These are phyloP conservation scores for Apotomis betuletana DNA, from an alignment of 2,888 invertebrate genomes.

Conservation along the genomic window DNA sequence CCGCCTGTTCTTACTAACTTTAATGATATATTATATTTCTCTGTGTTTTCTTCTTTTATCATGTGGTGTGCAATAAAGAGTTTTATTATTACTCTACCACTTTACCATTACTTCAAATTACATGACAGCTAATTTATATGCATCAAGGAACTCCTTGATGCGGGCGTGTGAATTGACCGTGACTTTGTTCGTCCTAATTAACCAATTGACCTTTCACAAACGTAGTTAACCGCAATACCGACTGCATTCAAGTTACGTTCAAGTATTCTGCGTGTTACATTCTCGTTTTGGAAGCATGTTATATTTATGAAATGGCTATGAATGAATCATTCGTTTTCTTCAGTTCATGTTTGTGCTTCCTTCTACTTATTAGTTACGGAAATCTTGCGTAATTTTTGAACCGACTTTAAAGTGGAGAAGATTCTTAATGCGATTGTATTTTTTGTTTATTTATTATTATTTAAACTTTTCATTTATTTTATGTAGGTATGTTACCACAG, in stretches of 20 bases:
- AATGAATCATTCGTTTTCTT: neutral
- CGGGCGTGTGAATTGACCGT: conserved; percentile 13
- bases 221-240: neutral
- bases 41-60: too few species aligned
- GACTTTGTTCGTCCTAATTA: conserved; percentile 24
- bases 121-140: neutral
- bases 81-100: too few species aligned
- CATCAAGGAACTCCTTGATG: neutral
- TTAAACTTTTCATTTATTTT: too few species aligned
- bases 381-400: too few species aligned
- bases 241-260: neutral
- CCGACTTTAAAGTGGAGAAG: too few species aligned
- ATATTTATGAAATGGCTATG: neutral
- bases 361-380: neutral
- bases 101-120: neutral
- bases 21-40: too few species aligned
- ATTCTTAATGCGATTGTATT: too few species aligned
- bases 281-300: neutral
- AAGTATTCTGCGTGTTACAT: neutral
- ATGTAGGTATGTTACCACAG: too few species aligned
- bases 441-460: too few species aligned
- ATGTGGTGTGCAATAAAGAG: too few species aligned
- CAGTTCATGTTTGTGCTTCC: neutral
- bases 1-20: too few species aligned
- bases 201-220: conserved; percentile 12